These are phyloP conservation scores for Spongilla lacustris DNA, from an alignment of 37 sponge, comb jelly and placozoan genomes.

Conservation along the genomic window DNA sequence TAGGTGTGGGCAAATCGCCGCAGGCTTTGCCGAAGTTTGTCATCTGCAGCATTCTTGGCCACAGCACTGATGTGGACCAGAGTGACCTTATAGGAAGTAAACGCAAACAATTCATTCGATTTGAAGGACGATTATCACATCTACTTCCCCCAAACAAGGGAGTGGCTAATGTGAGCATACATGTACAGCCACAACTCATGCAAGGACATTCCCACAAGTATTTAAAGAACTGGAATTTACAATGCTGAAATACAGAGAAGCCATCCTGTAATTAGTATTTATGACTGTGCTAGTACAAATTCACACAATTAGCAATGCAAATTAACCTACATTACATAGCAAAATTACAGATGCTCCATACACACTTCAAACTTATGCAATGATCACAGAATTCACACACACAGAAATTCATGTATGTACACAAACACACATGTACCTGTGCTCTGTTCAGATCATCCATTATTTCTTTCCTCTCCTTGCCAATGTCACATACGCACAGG, in stretches of 20 bases:
- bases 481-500: conserved; percentile 91
- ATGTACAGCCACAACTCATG: too few species aligned
- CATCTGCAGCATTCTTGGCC: conserved; percentile 94
- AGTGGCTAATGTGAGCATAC: too few species aligned
- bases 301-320: too few species aligned
- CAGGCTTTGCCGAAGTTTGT: conserved; percentile 82
- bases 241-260: too few species aligned
- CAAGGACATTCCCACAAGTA: too few species aligned
- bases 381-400: too few species aligned
- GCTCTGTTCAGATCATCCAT: conserved; percentile 81
- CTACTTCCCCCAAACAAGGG: neutral
- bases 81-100: conserved; percentile 57
- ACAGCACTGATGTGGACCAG: conserved; percentile 86
- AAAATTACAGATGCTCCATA: too few species aligned
- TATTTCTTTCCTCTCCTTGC: conserved; percentile 80
- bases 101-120: neutral
- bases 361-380: too few species aligned
- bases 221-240: too few species aligned
- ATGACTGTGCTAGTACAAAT: too few species aligned
- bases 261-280: too few species aligned
- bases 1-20: conserved; percentile 82
- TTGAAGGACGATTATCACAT: neutral
- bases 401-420: neutral
- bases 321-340: too few species aligned
- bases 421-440: conserved; percentile 52